These are phyloP conservation scores for Nemotelus nigrinus DNA, from an alignment of 2,888 invertebrate genomes.

Conservation along the genomic window DNA sequence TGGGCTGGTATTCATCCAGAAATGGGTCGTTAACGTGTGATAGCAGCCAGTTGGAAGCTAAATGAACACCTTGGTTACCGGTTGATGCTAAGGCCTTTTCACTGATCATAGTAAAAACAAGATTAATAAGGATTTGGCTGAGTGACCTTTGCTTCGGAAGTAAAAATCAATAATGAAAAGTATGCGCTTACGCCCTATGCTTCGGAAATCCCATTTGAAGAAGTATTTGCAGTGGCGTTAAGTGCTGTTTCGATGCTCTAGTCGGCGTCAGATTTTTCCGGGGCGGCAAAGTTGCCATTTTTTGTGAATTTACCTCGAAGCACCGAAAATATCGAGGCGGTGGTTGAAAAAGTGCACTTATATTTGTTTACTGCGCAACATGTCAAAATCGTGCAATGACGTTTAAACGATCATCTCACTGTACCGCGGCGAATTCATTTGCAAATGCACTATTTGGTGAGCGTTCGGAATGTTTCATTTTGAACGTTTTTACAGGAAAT, in stretches of 20 bases:
- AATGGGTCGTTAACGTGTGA: constrained; percentile 88
- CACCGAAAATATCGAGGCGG: not conserved
- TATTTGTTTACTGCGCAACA: constrained; percentile 45
- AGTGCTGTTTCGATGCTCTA: constrained; percentile 77
- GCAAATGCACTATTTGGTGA: no score
- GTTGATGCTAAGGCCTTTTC: constrained; percentile 91
- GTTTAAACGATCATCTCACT: not conserved
- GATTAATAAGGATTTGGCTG: constrained; percentile 2
- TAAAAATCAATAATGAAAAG: constrained; percentile 43
- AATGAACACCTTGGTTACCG: constrained; percentile 85
- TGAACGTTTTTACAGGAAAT: no score
- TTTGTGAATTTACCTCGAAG: constrained; percentile 49
- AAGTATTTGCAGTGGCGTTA: constrained; percentile 82
- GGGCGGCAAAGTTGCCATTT: constrained; percentile 81
- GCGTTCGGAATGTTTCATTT: no score
- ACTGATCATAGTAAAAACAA: constrained; percentile 64
- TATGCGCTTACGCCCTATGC: constrained; percentile 82
- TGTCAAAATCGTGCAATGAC: constrained; percentile 9
- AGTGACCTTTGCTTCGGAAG: constrained; percentile 37
- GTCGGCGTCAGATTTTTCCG: constrained; percentile 79
- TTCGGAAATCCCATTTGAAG: constrained; percentile 90
- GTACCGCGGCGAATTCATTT: no score
- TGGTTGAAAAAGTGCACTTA: not conserved
- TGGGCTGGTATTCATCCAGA: constrained; percentile 78
- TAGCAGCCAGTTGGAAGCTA: constrained; percentile 90